Conservation (phyloP, 1,140 invertebrate genomes). For the Lucilia sericata region DNA sequence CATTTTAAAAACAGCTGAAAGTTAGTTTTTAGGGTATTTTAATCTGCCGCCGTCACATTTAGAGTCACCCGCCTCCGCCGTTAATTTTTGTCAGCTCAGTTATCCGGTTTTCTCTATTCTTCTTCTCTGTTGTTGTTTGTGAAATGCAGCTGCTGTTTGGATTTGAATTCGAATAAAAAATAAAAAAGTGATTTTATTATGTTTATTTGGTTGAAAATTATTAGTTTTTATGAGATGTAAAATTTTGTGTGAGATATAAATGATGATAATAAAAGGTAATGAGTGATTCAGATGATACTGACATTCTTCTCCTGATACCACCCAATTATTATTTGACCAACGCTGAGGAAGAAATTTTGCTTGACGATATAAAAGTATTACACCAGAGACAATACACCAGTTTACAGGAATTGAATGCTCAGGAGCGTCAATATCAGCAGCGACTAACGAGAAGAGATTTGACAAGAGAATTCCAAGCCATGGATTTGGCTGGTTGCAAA, state of each 20-base stretch:
- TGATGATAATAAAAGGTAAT: conserved; percentile 69
- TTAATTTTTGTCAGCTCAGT: background rate
- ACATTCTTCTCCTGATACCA: conserved; percentile 81
- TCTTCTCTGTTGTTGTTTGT: background rate
- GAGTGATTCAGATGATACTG: conserved; percentile 87
- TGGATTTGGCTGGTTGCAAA: conserved; percentile 54
- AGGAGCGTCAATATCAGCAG: conserved; percentile 38
- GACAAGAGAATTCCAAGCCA: conserved; percentile 47
- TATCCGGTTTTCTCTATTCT: background rate
- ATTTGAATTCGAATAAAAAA: conserved; percentile 20
- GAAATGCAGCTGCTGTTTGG: background rate
- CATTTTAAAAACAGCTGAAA: too few species aligned
- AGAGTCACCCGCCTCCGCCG: too few species aligned
- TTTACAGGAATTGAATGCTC: background rate
- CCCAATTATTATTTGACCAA: conserved; percentile 75
- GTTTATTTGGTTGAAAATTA: background rate
- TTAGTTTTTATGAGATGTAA: background rate
- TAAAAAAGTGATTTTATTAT: background rate
- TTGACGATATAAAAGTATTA: conserved; percentile 33
- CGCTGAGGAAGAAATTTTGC: conserved; percentile 43
- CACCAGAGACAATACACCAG: background rate
- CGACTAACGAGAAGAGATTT: conserved; percentile 32
- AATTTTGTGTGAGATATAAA: background rate
- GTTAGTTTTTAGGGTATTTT: too few species aligned
- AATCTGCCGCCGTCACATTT: too few species aligned